Evolutionary conservation across 2,113 vertebrate species (phyloP).

Genomic region (Istiophorus platypterus): DNA sequence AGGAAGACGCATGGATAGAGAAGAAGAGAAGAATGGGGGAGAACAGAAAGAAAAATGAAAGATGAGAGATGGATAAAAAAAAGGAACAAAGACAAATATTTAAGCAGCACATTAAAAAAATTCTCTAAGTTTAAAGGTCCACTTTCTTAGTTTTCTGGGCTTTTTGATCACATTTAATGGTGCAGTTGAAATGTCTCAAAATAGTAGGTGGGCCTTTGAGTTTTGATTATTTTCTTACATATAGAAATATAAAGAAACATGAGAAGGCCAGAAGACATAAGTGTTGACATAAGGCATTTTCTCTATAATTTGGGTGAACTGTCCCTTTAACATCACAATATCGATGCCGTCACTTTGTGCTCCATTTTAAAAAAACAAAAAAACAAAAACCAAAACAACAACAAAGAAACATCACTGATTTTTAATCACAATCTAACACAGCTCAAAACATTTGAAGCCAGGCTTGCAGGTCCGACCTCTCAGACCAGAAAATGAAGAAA

Average conservation of each 20-base stretch:
- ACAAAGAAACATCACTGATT: conserved; percentile 49
- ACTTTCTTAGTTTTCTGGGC: too few relatives aligned
- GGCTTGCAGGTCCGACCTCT: neutral
- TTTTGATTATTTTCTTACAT: neutral
- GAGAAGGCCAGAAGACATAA: neutral
- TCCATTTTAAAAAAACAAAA: too few relatives aligned
- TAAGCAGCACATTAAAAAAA: too few relatives aligned
- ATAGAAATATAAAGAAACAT: neutral
- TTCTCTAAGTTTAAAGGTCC: neutral
- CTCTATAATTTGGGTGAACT: neutral
- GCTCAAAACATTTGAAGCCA: conserved; percentile 29
- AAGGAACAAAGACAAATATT: too few relatives aligned
- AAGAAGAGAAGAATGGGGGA: too few relatives aligned
- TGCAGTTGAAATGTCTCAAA: neutral
- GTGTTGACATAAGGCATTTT: neutral
- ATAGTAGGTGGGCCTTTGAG: neutral
- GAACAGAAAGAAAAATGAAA: too few relatives aligned
- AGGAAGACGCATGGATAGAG: too few relatives aligned
- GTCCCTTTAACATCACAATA: neutral
- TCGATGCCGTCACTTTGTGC: too few relatives aligned
- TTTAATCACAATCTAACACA: conserved; percentile 61
- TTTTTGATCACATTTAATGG: neutral
- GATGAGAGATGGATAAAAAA: too few relatives aligned
- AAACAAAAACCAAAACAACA: conserved; percentile 29
- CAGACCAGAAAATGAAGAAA: conserved; percentile 20